Evolutionary conservation across 2,113 vertebrate species (phyloP).

Genomic region (Helogale parvula): DNA sequence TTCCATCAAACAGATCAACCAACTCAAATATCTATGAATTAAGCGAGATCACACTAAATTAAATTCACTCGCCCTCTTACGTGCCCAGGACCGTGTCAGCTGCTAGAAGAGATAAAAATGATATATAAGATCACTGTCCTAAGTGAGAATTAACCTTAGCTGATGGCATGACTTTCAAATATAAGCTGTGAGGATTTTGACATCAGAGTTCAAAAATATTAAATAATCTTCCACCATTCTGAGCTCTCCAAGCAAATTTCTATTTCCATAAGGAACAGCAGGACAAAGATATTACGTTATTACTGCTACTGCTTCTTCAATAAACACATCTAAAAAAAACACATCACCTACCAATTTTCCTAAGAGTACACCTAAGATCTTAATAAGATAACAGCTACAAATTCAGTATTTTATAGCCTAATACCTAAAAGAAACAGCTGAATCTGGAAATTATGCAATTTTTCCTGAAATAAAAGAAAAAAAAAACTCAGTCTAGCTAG

Average conservation of each 20-base stretch:
- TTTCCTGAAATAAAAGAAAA: not conserved
- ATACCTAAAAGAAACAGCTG: slow-evolving; percentile 56
- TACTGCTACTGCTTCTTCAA: not conserved
- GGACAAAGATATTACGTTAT: not conserved
- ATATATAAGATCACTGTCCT: not conserved
- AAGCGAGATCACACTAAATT: not conserved
- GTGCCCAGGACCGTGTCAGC: not conserved
- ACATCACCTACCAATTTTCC: not conserved
- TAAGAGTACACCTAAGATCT: slow-evolving; percentile 13
- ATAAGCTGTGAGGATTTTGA: slow-evolving; percentile 21
- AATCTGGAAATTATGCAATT: slow-evolving; percentile 26
- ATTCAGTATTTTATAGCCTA: not conserved
- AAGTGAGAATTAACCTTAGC: not conserved
- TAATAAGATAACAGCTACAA: slow-evolving; percentile 26
- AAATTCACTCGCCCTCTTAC: not conserved
- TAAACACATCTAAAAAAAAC: not conserved
- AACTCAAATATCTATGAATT: slow-evolving; percentile 34
- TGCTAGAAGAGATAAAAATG: not conserved
- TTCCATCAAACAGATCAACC: not conserved
- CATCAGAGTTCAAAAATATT: slow-evolving; percentile 1
- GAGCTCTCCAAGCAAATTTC: slow-evolving; percentile 11
- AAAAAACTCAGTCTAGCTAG: slow-evolving; percentile 35
- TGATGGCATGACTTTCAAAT: slow-evolving; percentile 7
- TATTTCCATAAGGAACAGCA: not conserved
- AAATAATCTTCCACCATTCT: not conserved